A percentile compares a stretch with the other conserved stretches of the same genome.
These are phyloP conservation scores for Drosophila leontia DNA, from an alignment of 1,140 invertebrate species.

Conservation along the genomic window DNA sequence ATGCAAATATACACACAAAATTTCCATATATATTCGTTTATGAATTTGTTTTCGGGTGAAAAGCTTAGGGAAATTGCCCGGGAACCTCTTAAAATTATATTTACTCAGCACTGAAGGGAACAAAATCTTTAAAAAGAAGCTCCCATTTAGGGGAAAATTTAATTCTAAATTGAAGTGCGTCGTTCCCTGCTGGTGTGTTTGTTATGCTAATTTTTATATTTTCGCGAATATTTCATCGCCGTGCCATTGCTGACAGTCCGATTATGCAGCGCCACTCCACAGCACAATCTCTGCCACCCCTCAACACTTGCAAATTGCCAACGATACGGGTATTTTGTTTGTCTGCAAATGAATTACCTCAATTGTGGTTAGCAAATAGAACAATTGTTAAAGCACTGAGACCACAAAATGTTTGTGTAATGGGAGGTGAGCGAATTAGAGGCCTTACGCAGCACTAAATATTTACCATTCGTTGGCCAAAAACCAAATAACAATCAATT, in stretches of 20 bases:
- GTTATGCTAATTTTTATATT: slow-evolving; percentile 39
- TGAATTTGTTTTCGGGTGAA: slow-evolving; percentile 48
- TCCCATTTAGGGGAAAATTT: slow-evolving; percentile 10
- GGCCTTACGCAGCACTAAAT: not conserved
- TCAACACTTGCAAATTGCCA: slow-evolving; percentile 22
- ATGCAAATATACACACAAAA: slow-evolving; percentile 50
- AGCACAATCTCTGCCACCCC: slow-evolving; percentile 3
- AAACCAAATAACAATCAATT: too few relatives aligned
- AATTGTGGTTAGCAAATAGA: slow-evolving; percentile 17
- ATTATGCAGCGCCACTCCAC: slow-evolving; percentile 27
- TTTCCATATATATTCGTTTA: slow-evolving; percentile 65
- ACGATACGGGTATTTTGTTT: slow-evolving; percentile 21
- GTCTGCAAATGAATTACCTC: slow-evolving; percentile 6
- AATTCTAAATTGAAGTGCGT: slow-evolving; percentile 6
- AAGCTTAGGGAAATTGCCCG: slow-evolving; percentile 39
- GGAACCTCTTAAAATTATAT: slow-evolving; percentile 19
- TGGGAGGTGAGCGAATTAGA: slow-evolving; percentile 4
- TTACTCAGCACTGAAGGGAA: slow-evolving; percentile 8
- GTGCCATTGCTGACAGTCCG: slow-evolving; percentile 11
- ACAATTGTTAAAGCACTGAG: slow-evolving; percentile 2
- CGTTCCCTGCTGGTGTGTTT: slow-evolving; percentile 3
- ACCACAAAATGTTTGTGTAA: not conserved
- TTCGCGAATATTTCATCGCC: slow-evolving; percentile 5
- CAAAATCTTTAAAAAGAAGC: slow-evolving; percentile 13
- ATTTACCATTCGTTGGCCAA: not conserved